Percentiles rank a stretch among this genome's conserved stretches.
Evolutionary conservation across 2,797 vertebrate genomes (phyloP).

Genomic region (Graptemys geographica): DNA sequence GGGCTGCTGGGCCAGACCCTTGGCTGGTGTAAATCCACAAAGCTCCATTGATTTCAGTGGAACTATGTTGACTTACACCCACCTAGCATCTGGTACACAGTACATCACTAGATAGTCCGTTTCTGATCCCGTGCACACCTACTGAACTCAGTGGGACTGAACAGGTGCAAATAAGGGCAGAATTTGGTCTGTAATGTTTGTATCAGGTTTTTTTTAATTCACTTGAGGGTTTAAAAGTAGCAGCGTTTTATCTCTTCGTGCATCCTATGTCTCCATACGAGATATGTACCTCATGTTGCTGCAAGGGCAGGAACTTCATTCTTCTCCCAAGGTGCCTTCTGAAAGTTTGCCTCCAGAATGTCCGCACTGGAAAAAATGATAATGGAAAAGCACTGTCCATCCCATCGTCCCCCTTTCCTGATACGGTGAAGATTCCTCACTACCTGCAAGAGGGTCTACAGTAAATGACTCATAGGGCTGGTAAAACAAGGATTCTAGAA

Average conservation of each 20-base stretch:
- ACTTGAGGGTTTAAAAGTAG: slow-evolving; percentile 56
- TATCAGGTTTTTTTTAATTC: background rate
- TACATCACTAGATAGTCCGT: background rate
- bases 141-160: background rate
- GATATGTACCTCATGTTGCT: slow-evolving; percentile 57
- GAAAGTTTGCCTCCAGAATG: slow-evolving; percentile 58
- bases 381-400: slow-evolving; percentile 74
- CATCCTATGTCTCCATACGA: slow-evolving; percentile 54
- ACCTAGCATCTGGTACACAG: background rate
- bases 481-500: background rate
- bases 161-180: background rate
- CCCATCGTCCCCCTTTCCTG: slow-evolving; percentile 63
- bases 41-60: background rate
- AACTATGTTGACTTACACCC: background rate
- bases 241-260: slow-evolving; percentile 35
- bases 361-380: slow-evolving; percentile 59
- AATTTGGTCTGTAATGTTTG: slow-evolving; percentile 5
- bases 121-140: background rate
- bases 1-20: background rate
- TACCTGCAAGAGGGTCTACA: slow-evolving; percentile 25
- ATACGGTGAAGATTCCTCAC: slow-evolving; percentile 23
- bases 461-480: slow-evolving; percentile 29
- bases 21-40: background rate
- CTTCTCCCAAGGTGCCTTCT: slow-evolving; percentile 72
- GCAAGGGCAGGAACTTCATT: slow-evolving; percentile 48